Percentiles rank a stretch among this genome's conserved stretches.
Conservation (phyloP, 2,113 vertebrate genomes). For the Stegastes partitus region DNA sequence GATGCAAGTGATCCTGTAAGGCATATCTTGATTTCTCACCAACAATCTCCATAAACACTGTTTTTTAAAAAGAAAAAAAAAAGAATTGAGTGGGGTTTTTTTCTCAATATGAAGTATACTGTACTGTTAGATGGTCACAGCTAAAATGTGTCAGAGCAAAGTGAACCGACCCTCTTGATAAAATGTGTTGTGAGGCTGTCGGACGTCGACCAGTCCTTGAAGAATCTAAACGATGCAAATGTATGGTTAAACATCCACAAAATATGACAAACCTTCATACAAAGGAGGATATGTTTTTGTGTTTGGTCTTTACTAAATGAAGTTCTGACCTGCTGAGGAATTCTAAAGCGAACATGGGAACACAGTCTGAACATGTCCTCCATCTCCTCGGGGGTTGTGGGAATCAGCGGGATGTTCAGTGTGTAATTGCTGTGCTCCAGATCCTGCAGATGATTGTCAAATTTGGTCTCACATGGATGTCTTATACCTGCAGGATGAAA, state of each 20-base stretch:
- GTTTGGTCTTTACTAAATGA: slow-evolving; percentile 3
- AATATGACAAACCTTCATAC: background rate
- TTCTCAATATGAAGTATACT: background rate
- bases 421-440: slow-evolving; percentile 80
- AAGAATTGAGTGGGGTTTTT: background rate
- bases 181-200: slow-evolving; percentile 94
- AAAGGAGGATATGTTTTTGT: background rate
- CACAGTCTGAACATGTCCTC: slow-evolving; percentile 95
- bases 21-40: slow-evolving; percentile 89
- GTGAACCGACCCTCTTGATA: slow-evolving; percentile 90
- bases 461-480: slow-evolving; percentile 87
- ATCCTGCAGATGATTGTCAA: slow-evolving; percentile 88
- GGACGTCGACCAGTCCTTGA: slow-evolving; percentile 94
- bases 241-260: background rate
- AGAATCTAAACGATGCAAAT: slow-evolving; percentile 87
- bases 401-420: slow-evolving; percentile 90
- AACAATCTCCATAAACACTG: slow-evolving; percentile 92
- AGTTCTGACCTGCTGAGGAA: slow-evolving; percentile 92
- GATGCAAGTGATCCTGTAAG: slow-evolving; percentile 91
- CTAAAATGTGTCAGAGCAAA: background rate
- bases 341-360: slow-evolving; percentile 94
- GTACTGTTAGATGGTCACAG: background rate
- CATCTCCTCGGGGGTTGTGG: slow-evolving; percentile 94
- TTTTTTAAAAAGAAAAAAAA: background rate
- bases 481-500: slow-evolving; percentile 87